phyloP scores from a whole-genome alignment of 1,140 invertebrate genomes.

The Zophobas morio region DNA sequence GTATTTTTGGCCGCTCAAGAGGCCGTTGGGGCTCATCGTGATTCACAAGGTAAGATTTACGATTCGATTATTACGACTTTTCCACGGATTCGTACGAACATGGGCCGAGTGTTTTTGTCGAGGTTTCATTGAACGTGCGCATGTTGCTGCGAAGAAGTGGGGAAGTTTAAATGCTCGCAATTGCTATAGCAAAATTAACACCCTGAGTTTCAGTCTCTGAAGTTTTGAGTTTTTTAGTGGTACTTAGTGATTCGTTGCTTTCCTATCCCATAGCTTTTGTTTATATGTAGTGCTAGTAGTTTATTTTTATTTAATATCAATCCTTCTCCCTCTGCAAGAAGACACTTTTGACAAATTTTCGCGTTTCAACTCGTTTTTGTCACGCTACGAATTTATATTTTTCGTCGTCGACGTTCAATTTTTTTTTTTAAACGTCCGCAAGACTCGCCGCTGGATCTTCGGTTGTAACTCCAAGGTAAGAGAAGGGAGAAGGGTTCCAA shows the following conservation, averaged over 20 bases:
- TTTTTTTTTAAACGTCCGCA: too few species aligned
- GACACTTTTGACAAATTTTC: too few species aligned
- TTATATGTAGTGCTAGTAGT: conserved; percentile 59
- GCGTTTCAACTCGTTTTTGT: too few species aligned
- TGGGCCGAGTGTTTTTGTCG: not conserved
- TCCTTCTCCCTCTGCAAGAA: conserved; percentile 58
- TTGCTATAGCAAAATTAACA: conserved; percentile 64
- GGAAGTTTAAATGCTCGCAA: conserved; percentile 58
- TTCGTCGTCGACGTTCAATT: not conserved
- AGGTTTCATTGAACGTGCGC: conserved; percentile 24
- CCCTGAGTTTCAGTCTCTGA: conserved; percentile 64
- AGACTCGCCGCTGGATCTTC: too few species aligned
- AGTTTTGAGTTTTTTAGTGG: conserved; percentile 58
- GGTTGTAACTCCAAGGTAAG: conserved; percentile 60
- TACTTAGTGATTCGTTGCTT: conserved; percentile 46
- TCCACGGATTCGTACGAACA: conserved; percentile 54
- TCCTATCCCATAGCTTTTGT: conserved; percentile 56
- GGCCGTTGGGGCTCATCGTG: conserved; percentile 79
- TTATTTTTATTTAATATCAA: conserved; percentile 51
- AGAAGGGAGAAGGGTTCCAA: conserved; percentile 62
- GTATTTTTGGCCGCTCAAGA: conserved; percentile 81
- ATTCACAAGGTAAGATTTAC: conserved; percentile 82
- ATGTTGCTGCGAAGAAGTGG: conserved; percentile 51
- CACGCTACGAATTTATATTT: not conserved
- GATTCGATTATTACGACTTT: conserved; percentile 63